Conservation (phyloP, 2,888 invertebrate species). For the Hydrotaea diabolus region DNA sequence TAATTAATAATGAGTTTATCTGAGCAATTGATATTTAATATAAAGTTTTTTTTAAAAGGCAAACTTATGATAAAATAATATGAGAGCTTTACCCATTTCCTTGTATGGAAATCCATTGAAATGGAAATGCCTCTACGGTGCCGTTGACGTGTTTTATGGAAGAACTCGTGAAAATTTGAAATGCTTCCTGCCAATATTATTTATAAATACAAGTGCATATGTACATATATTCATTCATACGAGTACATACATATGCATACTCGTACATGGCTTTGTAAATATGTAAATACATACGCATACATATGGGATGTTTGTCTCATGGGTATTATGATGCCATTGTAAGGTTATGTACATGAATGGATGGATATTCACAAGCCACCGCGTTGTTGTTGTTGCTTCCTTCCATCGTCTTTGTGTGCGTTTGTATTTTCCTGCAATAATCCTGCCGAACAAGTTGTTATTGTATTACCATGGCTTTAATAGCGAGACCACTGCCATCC, state of each 20-base stretch:
- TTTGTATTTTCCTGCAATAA: conserved; percentile 19
- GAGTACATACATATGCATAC: background rate
- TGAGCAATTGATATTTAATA: too few relatives aligned
- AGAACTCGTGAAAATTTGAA: background rate
- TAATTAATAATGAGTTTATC: too few relatives aligned
- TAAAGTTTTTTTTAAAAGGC: too few relatives aligned
- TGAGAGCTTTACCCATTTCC: too few relatives aligned
- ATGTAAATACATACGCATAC: background rate
- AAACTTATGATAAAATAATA: too few relatives aligned
- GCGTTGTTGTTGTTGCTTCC: background rate
- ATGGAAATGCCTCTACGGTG: background rate
- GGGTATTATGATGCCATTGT: conserved; percentile 24
- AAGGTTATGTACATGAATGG: conserved; percentile 16
- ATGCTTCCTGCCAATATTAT: background rate
- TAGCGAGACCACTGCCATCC: background rate
- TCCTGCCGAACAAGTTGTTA: conserved; percentile 16
- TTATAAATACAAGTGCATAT: background rate
- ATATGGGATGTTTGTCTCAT: conserved; percentile 16
- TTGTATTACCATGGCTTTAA: conserved; percentile 12
- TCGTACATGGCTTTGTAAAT: background rate
- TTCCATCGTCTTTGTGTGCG: conserved; percentile 17
- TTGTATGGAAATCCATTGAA: background rate
- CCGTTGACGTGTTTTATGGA: background rate
- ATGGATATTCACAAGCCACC: conserved; percentile 18
- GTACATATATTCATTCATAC: background rate